A percentile compares a stretch with the other conserved stretches of the same genome.
Conservation (phyloP, 2,797 vertebrate genomes). For the Cuniculus paca region DNA sequence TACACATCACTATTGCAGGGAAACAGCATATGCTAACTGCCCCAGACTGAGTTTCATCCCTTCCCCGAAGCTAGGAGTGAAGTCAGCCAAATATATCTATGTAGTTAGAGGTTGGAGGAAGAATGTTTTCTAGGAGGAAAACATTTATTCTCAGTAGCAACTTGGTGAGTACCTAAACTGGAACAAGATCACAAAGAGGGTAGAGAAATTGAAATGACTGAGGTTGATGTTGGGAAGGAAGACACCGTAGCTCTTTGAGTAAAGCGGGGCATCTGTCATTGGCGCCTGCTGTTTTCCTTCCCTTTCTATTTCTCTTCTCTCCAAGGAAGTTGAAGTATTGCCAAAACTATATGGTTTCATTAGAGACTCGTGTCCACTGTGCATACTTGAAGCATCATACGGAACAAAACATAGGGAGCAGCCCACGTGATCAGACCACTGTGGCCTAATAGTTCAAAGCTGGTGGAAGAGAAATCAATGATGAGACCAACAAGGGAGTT, state of each 20-base stretch:
- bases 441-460: not conserved
- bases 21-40: not conserved
- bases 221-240: not conserved
- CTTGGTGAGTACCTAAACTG: not conserved
- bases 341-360: not conserved
- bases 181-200: not conserved
- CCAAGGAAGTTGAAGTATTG: not conserved
- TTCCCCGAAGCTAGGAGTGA: not conserved
- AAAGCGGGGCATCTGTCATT: not conserved
- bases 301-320: not conserved
- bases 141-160: too few relatives aligned
- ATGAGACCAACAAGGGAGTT: not conserved
- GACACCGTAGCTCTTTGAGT: not conserved
- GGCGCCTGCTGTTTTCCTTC: not conserved
- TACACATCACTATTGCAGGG: not conserved
- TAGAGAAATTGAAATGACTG: not conserved
- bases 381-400: not conserved
- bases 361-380: not conserved
- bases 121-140: not conserved
- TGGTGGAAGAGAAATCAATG: not conserved
- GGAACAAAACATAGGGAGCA: not conserved
- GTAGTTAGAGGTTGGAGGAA: not conserved
- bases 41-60: not conserved
- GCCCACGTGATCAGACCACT: not conserved
- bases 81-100: not conserved